Evolutionary conservation across 2,888 invertebrate species (phyloP).

Genomic region (Hyles lineata): DNA sequence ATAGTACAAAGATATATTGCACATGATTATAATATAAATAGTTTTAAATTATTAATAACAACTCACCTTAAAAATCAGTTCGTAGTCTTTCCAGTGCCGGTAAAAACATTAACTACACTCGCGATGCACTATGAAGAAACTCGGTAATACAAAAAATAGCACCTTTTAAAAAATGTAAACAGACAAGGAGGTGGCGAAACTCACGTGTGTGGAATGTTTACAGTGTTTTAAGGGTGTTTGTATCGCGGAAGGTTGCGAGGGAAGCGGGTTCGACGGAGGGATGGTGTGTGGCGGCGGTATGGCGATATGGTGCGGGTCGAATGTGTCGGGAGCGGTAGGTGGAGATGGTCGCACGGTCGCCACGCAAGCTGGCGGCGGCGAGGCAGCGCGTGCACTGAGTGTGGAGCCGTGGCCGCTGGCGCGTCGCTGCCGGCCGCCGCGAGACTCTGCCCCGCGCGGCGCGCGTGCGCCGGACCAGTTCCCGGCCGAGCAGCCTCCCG

Average conservation of each 20-base stretch:
- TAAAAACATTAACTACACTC: conserved; percentile 74
- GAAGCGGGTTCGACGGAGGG: conserved; percentile 39
- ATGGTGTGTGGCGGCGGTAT: conserved; percentile 46
- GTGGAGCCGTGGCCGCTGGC: conserved; percentile 60
- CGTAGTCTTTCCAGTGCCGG: conserved; percentile 60
- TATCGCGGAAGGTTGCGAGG: conserved; percentile 28
- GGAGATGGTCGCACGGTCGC: conserved; percentile 51
- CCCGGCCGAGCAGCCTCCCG: conserved; percentile 65
- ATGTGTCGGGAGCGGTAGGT: conserved; percentile 49
- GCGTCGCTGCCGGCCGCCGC: conserved; percentile 63
- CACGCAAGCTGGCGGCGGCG: conserved; percentile 73
- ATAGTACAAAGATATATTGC: conserved; percentile 31
- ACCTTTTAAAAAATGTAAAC: conserved; percentile 58
- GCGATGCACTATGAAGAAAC: conserved; percentile 67
- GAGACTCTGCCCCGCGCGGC: conserved; percentile 74
- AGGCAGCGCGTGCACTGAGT: conserved; percentile 81
- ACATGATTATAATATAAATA: conserved; percentile 26
- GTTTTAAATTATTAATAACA: conserved; percentile 38
- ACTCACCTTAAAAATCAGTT: conserved; percentile 74
- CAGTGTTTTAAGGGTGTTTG: conserved; percentile 39
- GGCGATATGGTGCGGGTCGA: conserved; percentile 44
- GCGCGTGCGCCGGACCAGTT: conserved; percentile 81
- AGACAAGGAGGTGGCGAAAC: conserved; percentile 51
- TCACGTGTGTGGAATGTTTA: conserved; percentile 54
- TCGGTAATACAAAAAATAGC: conserved; percentile 58